Evolutionary conservation across 1,140 invertebrate genomes (phyloP).

Genomic region (Hyposmocoma kahamanoa): DNA sequence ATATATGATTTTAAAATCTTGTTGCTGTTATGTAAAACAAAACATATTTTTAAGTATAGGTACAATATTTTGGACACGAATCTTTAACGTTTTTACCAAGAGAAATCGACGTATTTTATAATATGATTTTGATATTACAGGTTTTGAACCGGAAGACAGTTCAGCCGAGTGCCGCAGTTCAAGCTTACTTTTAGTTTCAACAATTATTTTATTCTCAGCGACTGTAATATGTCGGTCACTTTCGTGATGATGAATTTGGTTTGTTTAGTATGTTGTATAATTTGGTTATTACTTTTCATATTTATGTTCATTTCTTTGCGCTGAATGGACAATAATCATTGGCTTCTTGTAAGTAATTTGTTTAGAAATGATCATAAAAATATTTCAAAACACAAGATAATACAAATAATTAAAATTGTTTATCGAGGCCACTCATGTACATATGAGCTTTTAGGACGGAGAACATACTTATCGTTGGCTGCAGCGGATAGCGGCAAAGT

Average conservation of each 20-base stretch:
- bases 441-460: too few relatives aligned
- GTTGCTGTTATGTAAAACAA: too few relatives aligned
- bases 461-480: too few relatives aligned
- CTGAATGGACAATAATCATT: constrained; percentile 48
- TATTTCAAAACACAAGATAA: background rate
- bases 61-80: too few relatives aligned
- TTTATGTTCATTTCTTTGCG: constrained; percentile 15
- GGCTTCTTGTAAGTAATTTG: background rate
- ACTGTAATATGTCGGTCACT: constrained; percentile 15
- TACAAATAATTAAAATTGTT: too few relatives aligned
- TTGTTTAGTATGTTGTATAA: constrained; percentile 7
- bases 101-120: too few relatives aligned
- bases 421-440: too few relatives aligned
- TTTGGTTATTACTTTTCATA: background rate
- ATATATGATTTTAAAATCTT: too few relatives aligned
- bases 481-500: too few relatives aligned
- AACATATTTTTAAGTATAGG: too few relatives aligned
- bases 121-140: constrained; percentile 24
- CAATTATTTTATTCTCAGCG: constrained; percentile 25
- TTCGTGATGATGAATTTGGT: constrained; percentile 35
- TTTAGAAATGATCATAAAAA: background rate
- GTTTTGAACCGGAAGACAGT: constrained; percentile 44
- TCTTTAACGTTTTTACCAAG: too few relatives aligned
- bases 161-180: constrained; percentile 24
- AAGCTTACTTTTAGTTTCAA: constrained; percentile 21